Evolutionary conservation across 2,113 vertebrate genomes (phyloP).

Genomic region (Aptenodytes patagonicus): DNA sequence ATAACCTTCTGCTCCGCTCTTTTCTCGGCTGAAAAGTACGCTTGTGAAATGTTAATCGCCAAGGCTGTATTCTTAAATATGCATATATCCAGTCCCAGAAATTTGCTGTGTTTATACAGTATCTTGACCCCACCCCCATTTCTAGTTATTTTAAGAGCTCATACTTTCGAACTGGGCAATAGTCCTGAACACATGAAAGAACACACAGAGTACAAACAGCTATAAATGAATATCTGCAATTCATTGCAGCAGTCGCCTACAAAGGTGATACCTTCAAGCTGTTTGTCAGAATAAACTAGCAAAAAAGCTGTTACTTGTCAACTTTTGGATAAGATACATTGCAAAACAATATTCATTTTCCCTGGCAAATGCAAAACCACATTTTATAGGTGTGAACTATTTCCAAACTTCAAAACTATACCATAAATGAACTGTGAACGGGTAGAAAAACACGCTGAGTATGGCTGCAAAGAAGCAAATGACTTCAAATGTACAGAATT

Average conservation of each 20-base stretch:
- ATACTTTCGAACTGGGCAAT: slow-evolving; percentile 70
- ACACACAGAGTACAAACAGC: slow-evolving; percentile 38
- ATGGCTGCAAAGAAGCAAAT: neutral
- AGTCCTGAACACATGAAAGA: slow-evolving; percentile 72
- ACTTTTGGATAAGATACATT: slow-evolving; percentile 56
- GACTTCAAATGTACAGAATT: slow-evolving; percentile 27
- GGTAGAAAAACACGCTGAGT: slow-evolving; percentile 11
- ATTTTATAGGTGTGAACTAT: slow-evolving; percentile 74
- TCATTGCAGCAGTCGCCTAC: slow-evolving; percentile 56
- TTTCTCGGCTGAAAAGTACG: neutral
- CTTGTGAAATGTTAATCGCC: neutral
- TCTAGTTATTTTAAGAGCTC: slow-evolving; percentile 72
- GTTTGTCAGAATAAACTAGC: slow-evolving; percentile 56
- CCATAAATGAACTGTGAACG: slow-evolving; percentile 33
- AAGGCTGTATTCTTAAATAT: neutral
- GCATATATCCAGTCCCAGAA: neutral
- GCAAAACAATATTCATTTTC: slow-evolving; percentile 53
- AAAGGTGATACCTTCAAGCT: slow-evolving; percentile 72
- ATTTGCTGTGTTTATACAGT: slow-evolving; percentile 41
- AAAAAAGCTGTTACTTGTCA: slow-evolving; percentile 70
- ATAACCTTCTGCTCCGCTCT: slow-evolving; percentile 61
- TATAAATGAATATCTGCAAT: slow-evolving; percentile 59
- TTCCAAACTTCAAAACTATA: slow-evolving; percentile 66
- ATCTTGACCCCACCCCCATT: slow-evolving; percentile 49
- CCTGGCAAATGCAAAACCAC: slow-evolving; percentile 59